phyloP scores from a whole-genome alignment of 2,888 invertebrate species.

The Nemurella pictetii region DNA sequence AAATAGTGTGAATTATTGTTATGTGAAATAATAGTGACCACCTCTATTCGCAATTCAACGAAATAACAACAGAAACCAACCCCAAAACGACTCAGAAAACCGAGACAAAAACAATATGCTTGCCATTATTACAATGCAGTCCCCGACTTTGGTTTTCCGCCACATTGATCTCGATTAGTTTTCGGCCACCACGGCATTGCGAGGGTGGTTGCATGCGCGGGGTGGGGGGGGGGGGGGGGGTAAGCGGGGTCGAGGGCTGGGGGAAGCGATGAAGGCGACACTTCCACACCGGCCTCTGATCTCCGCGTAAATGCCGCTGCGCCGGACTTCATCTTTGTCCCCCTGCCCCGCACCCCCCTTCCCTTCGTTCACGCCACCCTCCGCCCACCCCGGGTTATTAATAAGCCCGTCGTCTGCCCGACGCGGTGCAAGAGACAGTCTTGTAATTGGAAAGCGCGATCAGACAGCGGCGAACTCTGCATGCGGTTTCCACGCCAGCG shows the following conservation, averaged over 20 bases:
- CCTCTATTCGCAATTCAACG: too few relatives aligned
- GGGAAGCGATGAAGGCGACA: background rate
- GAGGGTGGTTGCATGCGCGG: too few relatives aligned
- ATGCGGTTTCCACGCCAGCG: background rate
- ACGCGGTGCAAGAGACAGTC: slow-evolving; percentile 41
- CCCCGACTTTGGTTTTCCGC: too few relatives aligned
- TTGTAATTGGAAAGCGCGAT: slow-evolving; percentile 42
- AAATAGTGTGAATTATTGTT: too few relatives aligned
- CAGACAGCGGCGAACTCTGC: slow-evolving; percentile 21
- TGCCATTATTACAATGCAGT: too few relatives aligned
- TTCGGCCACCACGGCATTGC: background rate
- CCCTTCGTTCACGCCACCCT: background rate
- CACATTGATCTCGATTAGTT: background rate
- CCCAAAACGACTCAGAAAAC: too few relatives aligned
- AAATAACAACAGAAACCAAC: too few relatives aligned
- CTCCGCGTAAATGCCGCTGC: background rate
- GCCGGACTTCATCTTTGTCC: background rate
- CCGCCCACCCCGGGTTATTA: slow-evolving; percentile 35
- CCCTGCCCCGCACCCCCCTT: background rate
- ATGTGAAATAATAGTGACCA: too few relatives aligned
- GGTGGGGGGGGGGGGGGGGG: background rate
- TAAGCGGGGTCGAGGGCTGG: background rate
- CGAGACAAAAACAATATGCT: too few relatives aligned
- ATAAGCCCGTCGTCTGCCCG: slow-evolving; percentile 36
- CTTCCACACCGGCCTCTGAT: background rate